Evolutionary conservation across 1,140 invertebrate species (phyloP).

Genomic region (Nasonia vitripennis): DNA sequence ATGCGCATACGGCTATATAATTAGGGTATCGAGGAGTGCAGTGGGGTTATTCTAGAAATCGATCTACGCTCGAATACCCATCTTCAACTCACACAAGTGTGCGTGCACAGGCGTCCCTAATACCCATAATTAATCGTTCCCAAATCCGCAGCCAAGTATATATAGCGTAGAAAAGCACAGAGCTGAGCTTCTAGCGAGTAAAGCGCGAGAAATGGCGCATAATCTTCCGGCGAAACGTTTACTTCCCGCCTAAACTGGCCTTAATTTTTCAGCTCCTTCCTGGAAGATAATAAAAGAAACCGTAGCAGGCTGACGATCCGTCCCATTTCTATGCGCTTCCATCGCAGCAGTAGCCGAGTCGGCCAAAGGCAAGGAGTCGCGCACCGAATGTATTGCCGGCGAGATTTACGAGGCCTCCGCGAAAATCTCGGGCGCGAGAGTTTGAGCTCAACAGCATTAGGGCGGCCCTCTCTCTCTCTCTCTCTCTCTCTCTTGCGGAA

Average conservation of each 20-base stretch:
- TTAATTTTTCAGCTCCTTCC: constrained; percentile 22
- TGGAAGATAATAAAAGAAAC: neutral
- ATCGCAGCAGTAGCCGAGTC: neutral
- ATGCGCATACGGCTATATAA: too few relatives aligned
- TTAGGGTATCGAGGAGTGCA: too few relatives aligned
- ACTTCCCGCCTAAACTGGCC: neutral
- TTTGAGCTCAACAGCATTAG: constrained; percentile 50
- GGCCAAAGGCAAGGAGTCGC: neutral
- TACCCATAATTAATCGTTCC: neutral
- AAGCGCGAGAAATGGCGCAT: neutral
- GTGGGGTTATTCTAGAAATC: too few relatives aligned
- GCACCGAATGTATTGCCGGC: constrained; percentile 18
- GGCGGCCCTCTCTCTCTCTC: constrained; percentile 39
- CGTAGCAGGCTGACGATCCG: constrained; percentile 20
- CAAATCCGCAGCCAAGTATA: neutral
- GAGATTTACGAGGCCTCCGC: constrained; percentile 40
- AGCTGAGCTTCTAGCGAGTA: neutral
- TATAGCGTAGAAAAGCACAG: neutral
- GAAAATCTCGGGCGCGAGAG: constrained; percentile 8
- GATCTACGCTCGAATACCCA: neutral
- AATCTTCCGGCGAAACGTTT: neutral
- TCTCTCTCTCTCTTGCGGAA: constrained; percentile 8
- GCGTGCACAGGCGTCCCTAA: neutral
- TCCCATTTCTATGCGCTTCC: constrained; percentile 2
- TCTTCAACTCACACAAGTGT: neutral